Conservation (phyloP, 2,888 invertebrate species). For the Megalurothrips usitatus region DNA sequence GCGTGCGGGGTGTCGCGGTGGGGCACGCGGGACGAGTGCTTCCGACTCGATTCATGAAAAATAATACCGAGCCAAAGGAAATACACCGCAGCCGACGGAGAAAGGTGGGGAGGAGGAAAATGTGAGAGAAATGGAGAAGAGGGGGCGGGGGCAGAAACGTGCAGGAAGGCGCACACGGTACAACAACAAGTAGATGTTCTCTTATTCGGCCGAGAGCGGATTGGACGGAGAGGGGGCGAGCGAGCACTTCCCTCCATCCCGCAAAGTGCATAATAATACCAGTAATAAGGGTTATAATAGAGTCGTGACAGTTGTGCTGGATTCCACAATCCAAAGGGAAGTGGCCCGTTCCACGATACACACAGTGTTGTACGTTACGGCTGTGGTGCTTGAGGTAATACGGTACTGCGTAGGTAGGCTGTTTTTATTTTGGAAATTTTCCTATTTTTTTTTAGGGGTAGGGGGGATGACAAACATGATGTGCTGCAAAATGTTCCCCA, state of each 20-base stretch:
- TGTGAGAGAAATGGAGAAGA: no score
- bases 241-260: not conserved
- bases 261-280: conserved; percentile 6
- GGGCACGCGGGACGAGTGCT: no score
- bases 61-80: no score
- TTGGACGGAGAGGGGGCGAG: not conserved
- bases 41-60: no score
- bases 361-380: not conserved
- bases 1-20: no score
- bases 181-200: not conserved
- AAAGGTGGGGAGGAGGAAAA: no score
- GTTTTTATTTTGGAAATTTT: not conserved
- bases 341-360: not conserved
- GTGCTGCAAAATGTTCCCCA: no score
- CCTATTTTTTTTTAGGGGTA: not conserved
- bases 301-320: not conserved
- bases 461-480: not conserved
- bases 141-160: not conserved
- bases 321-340: not conserved
- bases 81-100: no score
- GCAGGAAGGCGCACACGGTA: not conserved
- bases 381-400: not conserved
- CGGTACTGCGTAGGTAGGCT: not conserved
- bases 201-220: not conserved
- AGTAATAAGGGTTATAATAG: not conserved